Base-by-base conservation (phyloP, 2,888 invertebrate genomes). In the Diaprepes abbreviatus region DNA sequence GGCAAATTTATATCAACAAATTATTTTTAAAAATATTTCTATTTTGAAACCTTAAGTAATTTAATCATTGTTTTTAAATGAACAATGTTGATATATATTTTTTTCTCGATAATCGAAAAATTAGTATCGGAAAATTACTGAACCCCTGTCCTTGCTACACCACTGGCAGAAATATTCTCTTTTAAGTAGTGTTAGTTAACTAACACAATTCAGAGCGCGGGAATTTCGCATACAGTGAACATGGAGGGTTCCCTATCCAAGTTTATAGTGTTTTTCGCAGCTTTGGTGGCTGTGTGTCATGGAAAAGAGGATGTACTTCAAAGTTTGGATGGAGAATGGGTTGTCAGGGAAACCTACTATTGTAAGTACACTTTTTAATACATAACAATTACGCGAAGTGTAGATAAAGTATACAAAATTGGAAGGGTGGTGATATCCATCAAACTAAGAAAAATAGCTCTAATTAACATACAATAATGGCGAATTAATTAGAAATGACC, bases 311-410 rank as follows among this genome's bases (percentile, higher is more conserved):
- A 28, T 43, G 17, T 55, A 12, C 36, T 14, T 1, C 69, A 69
- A 21, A 64, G 59, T 54, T 68, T 76, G 60, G 72, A 73, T 66
- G 76, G 75, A 43, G 59, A 71, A 38, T 76, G 76, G 76, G 60
- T 63, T n/a, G n/a, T n/a, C n/a, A n/a, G n/a, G n/a, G n/a, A n/a
- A n/a, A n/a, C n/a, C n/a, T n/a, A n/a, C n/a, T 17, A 73, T 58
- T 64, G 76, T 76, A 54, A 73, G 75, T 75, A 66, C 14, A 16
- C 3, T 28, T 28, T 50, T 9, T n/a, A n/a, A n/a, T n/a, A n/a
- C n/a, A n/a, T n/a, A n/a, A n/a, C n/a, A n/a, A n/a, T n/a, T n/a
- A n/a, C n/a, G n/a, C n/a, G n/a, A n/a, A n/a, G n/a, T n/a, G n/a
- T n/a, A n/a, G n/a, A n/a, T n/a, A n/a, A n/a, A n/a, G n/a, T n/a